phyloP scores from a whole-genome alignment of 1,140 invertebrate species.

The Delia radicum region DNA sequence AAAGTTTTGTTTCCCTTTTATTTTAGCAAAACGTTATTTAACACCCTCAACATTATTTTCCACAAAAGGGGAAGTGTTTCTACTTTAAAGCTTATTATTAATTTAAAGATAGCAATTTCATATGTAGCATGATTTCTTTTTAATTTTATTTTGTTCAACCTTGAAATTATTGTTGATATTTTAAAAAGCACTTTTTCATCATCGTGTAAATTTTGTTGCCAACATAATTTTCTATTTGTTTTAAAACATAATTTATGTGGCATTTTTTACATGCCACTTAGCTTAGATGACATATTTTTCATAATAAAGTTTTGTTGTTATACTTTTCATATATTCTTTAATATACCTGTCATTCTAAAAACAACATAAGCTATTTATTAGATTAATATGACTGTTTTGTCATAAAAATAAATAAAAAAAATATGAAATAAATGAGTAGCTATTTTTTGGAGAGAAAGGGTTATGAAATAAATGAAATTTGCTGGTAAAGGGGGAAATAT shows the following conservation, averaged over 20 bases:
- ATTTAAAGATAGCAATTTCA: too few species aligned
- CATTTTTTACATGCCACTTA: not conserved
- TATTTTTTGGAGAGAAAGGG: not conserved
- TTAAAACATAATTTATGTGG: not conserved
- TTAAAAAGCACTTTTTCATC: too few species aligned
- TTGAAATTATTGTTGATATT: not conserved
- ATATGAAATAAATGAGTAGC: not conserved
- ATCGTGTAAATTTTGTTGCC: too few species aligned
- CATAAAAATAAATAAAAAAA: not conserved
- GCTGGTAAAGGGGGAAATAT: too few species aligned
- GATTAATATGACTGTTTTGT: not conserved
- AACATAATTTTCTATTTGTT: not conserved
- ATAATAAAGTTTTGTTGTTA: not conserved
- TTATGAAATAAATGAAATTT: too few species aligned
- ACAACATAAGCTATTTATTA: not conserved
- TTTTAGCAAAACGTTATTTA: too few species aligned
- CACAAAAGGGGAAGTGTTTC: too few species aligned
- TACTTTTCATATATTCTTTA: not conserved
- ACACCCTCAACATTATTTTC: too few species aligned
- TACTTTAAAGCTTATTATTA: too few species aligned
- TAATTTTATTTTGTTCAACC: not conserved
- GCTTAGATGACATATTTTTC: not conserved
- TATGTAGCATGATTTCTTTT: too few species aligned
- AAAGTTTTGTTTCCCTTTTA: too few species aligned
- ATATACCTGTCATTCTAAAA: constrained; percentile 1